Evolutionary conservation across 2,113 vertebrate genomes (phyloP).

Genomic region (Spermophilus dauricus): DNA sequence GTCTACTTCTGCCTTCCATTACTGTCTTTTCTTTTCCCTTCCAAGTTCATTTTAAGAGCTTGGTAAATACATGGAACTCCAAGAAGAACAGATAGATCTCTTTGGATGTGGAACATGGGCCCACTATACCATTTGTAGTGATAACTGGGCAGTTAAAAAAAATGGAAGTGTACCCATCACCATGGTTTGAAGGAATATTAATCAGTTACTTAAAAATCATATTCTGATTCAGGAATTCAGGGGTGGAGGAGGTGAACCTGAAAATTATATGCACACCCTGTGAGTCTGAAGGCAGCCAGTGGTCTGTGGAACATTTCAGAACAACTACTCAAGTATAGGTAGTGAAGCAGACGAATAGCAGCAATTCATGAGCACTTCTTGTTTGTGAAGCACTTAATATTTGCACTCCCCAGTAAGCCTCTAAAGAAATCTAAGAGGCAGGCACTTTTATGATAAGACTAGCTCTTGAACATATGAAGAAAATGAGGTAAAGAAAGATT

Average conservation of each 20-base stretch:
- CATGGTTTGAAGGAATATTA: neutral
- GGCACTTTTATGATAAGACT: neutral
- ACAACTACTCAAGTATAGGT: neutral
- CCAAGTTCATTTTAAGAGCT: neutral
- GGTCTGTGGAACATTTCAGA: neutral
- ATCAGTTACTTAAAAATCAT: neutral
- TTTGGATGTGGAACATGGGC: neutral
- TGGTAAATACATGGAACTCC: neutral
- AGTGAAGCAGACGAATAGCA: constrained; percentile 36
- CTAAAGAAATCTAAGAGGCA: neutral
- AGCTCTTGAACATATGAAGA: neutral
- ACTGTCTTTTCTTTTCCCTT: neutral
- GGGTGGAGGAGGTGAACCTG: neutral
- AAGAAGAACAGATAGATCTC: neutral
- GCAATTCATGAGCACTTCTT: neutral
- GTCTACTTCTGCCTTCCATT: neutral
- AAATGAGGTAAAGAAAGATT: neutral
- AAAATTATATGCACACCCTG: neutral
- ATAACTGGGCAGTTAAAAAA: neutral
- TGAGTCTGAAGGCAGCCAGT: neutral
- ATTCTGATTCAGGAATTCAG: constrained; percentile 28
- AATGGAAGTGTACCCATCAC: neutral
- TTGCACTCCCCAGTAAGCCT: neutral
- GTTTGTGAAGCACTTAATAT: neutral
- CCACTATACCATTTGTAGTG: neutral